A percentile compares a stretch with the other conserved stretches of the same genome.
Conservation (phyloP, 2,888 invertebrate genomes). For the Watsonalla binaria region DNA sequence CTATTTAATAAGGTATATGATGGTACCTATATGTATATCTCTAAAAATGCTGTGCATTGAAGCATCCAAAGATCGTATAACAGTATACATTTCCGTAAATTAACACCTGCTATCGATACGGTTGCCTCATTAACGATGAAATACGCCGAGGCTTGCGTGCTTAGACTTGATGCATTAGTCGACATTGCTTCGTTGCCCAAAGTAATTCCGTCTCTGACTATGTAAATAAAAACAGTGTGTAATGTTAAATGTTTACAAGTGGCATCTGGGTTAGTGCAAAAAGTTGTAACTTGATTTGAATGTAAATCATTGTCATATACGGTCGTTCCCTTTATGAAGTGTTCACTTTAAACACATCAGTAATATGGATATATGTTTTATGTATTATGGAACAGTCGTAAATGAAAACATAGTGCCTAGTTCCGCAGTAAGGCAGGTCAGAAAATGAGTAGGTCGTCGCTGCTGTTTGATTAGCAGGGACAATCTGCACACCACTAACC, state of each 20-base stretch:
- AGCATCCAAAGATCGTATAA: slow-evolving; percentile 37
- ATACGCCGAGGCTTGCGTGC: slow-evolving; percentile 5
- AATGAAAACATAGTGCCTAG: too few species aligned
- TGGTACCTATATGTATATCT: not conserved
- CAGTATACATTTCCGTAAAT: slow-evolving; percentile 35
- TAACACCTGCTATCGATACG: slow-evolving; percentile 32
- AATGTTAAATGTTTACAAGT: slow-evolving; percentile 5
- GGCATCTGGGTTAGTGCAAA: not conserved
- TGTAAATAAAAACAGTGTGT: slow-evolving; percentile 1
- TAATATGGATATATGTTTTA: not conserved
- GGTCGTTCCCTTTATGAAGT: too few species aligned
- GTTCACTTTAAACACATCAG: not conserved
- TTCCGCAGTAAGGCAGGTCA: too few species aligned
- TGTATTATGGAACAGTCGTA: not conserved
- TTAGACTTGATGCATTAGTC: slow-evolving; percentile 15
- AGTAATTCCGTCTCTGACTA: not conserved
- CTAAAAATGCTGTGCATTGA: slow-evolving; percentile 23
- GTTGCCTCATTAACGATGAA: slow-evolving; percentile 17
- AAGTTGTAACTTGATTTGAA: not conserved
- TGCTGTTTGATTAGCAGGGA: too few species aligned
- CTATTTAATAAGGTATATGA: too few species aligned
- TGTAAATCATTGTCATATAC: too few species aligned
- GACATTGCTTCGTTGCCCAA: slow-evolving; percentile 13
- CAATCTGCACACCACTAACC: too few species aligned
- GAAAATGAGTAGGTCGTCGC: too few species aligned